These are phyloP conservation scores for Palythoa grandiflora DNA, from an alignment of 92 coral and sea anemone genomes.

Conservation along the genomic window DNA sequence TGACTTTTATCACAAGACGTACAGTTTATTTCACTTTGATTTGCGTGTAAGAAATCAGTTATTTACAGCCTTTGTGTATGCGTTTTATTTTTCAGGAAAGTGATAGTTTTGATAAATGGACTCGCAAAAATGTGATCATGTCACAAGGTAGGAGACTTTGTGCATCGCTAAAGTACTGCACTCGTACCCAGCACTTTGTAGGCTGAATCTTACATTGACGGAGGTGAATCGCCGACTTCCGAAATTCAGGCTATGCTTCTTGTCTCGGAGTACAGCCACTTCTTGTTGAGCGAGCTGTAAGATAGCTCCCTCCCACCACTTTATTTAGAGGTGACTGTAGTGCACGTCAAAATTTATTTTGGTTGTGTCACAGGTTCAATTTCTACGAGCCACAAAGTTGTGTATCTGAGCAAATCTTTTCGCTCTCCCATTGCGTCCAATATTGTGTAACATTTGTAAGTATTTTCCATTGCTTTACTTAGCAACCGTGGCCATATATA, in stretches of 20 bases:
- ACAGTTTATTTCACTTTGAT: not conserved
- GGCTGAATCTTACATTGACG: conserved; percentile 18
- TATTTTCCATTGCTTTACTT: not conserved
- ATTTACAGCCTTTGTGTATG: not conserved
- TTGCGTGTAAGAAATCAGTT: not conserved
- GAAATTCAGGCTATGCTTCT: no score
- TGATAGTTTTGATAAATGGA: not conserved
- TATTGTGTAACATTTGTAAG: not conserved
- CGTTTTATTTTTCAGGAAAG: not conserved
- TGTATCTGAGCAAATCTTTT: not conserved
- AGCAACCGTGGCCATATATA: not conserved
- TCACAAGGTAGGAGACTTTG: not conserved
- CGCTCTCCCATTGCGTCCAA: not conserved
- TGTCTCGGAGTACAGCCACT: no score
- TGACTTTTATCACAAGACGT: not conserved
- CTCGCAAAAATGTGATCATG: conserved; percentile 3
- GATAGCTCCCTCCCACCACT: conserved; percentile 13
- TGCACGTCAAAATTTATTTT: not conserved
- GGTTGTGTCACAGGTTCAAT: not conserved
- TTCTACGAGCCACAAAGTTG: not conserved
- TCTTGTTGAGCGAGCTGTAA: conserved; percentile 9
- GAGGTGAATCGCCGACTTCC: not conserved
- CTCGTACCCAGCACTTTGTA: conserved; percentile 9
- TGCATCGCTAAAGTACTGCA: not conserved
- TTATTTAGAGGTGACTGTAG: not conserved